Conservation (phyloP, 2,797 vertebrate species). For the Pseudopleuronectes americanus region DNA sequence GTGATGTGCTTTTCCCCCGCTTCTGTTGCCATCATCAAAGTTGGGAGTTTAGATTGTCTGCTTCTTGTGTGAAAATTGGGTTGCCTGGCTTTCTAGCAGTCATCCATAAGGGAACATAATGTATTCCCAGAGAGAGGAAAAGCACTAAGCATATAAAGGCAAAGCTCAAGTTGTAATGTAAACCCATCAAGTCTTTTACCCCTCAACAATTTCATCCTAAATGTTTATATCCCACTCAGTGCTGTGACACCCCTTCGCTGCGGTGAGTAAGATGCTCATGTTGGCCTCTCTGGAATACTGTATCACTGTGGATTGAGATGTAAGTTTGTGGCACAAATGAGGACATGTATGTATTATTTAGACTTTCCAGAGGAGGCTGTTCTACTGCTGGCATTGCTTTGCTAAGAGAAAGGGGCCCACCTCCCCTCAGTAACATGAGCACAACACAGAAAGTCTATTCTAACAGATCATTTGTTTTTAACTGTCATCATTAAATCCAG, state of each 20-base stretch:
- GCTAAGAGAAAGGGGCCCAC: slow-evolving; percentile 13
- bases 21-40: slow-evolving; percentile 33
- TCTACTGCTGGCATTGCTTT: slow-evolving; percentile 26
- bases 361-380: slow-evolving; percentile 14
- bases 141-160: slow-evolving; percentile 28
- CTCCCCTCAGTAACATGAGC: slow-evolving; percentile 5
- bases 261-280: slow-evolving; percentile 44
- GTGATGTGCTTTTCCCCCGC: slow-evolving; percentile 14
- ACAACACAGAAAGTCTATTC: slow-evolving; percentile 12
- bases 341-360: slow-evolving; percentile 67
- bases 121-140: slow-evolving; percentile 25
- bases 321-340: slow-evolving; percentile 61
- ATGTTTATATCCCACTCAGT: slow-evolving; percentile 55
- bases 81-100: slow-evolving; percentile 9
- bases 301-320: slow-evolving; percentile 43
- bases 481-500: slow-evolving; percentile 9
- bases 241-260: slow-evolving; percentile 37
- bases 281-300: slow-evolving; percentile 24
- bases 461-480: slow-evolving; percentile 10
- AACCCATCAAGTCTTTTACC: slow-evolving; percentile 48
- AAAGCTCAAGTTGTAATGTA: slow-evolving; percentile 44
- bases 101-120: slow-evolving; percentile 24
- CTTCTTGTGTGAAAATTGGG: slow-evolving; percentile 22
- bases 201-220: slow-evolving; percentile 50
- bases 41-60: slow-evolving; percentile 36